Evolutionary conservation across 2,888 invertebrate species (phyloP), one percentile per base, ranked within the genome.

Genomic region (Sialis fuliginosa): DNA sequence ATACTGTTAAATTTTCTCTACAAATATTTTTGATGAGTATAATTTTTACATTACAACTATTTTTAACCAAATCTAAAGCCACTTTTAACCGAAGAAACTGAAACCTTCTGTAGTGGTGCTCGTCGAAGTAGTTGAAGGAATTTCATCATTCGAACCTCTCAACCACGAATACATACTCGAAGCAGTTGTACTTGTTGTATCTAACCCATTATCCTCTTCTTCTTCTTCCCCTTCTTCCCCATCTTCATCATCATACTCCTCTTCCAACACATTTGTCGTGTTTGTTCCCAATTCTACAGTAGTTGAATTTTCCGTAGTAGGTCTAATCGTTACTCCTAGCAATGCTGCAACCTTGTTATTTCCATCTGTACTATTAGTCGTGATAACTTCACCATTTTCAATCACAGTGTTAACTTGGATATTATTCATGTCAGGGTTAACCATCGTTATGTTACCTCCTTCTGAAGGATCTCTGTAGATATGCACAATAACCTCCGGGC

Each of bases 231-330:
- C 40, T 12, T 48, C 47, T 5, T 47, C 43, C 4, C 45, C 40
- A 12, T 50, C 50, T 33, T 51, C 51, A 8, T 34, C 12, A 5
- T 50, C 48, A 22, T 48, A 43, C n/a, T 42, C 43, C 1, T 42
- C 39, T 32, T 40, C 41, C n/a, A 44, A 39, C 13, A 12, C 22
- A 6, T 45, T 35, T 2, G 48, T 12, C 7, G 8, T 12, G 8
- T 2, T 31, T 30, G n/a, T 35, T 22, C 13, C 37, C 33, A n/a
- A 33, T 47, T 32, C 40, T 40, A 45, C 9, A 39, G 22, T n/a
- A 42, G 8, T 12, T 7, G n/a, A 10, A 10, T 7, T 12, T 6
- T 2, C 12, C 37, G 7, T 10, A 35, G 8, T 12, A 5, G 7
- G n/a, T n/a, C n/a, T n/a, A n/a, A n/a, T n/a, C n/a, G n/a, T n/a